Conservation (phyloP, 1,140 invertebrate genomes). For the Bombus difficillimus region DNA sequence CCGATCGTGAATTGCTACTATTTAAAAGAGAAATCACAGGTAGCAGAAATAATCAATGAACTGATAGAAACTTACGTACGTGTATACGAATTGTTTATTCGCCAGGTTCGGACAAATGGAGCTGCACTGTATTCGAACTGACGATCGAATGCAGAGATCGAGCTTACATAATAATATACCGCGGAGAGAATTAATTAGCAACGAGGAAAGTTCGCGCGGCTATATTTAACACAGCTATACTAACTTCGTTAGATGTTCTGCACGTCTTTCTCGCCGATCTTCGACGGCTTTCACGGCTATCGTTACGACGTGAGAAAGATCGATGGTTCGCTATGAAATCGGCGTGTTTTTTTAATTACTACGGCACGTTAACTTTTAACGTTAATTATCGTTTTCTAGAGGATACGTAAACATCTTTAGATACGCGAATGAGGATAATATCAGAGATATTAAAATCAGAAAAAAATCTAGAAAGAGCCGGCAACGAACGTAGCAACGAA, state of each 20-base stretch:
- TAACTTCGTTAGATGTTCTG: constrained; percentile 10
- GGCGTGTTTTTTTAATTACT: too few species aligned
- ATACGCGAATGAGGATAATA: not conserved
- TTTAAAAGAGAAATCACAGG: not conserved
- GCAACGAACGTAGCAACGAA: not conserved
- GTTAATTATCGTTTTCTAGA: not conserved
- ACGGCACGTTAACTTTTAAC: too few species aligned
- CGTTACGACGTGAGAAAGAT: not conserved
- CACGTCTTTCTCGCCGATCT: not conserved
- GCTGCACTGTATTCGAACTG: not conserved
- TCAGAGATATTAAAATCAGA: too few species aligned
- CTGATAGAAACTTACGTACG: not conserved
- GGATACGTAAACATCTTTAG: not conserved
- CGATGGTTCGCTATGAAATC: not conserved
- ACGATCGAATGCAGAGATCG: constrained; percentile 5
- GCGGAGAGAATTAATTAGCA: constrained; percentile 32
- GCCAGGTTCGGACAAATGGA: not conserved
- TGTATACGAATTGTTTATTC: not conserved
- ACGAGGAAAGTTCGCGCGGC: constrained; percentile 20
- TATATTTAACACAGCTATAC: constrained; percentile 21
- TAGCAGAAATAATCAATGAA: not conserved
- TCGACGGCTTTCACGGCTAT: not conserved
- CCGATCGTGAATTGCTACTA: too few species aligned
- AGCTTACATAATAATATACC: constrained; percentile 28
- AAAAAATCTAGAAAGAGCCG: not conserved